Base-by-base conservation (phyloP, 1,140 invertebrate genomes). In the Cepaea nemoralis region DNA sequence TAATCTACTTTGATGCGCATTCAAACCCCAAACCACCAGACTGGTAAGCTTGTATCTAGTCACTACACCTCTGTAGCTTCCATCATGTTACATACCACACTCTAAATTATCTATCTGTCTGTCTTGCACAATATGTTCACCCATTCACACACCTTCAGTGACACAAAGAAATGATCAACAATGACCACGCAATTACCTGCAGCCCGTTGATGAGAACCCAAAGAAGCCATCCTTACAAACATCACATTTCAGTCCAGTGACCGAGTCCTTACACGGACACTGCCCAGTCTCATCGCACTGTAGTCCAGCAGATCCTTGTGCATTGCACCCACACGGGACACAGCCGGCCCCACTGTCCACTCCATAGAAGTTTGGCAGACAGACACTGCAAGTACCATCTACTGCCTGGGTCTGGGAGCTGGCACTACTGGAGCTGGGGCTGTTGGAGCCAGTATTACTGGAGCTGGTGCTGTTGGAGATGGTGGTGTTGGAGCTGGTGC, bases 261-360 rank as follows among this genome's bases (percentile, higher is more conserved):
- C 99, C 0, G 97, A 97, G 86, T 94, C 94, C 87, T 96, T 96
- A 88, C 98, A 99, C 10, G 97, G 91, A 90, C 98, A 99, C 82
- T 93, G 91, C 0, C 98, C 98, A 19, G 92, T 94, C 97, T 98
- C 0, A 97, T 73, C 45, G 39, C 78, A 80, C 69, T 80, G 78
- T 19, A 50, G 69, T 6, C n/a, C 24, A 2, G 16, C 0, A 31
- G 67, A 71, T 0, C 78, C 78, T 22, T 80, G 67, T 12, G 10
- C 6, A 33, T 73, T 73, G 70, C 78, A 80, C 8, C 1, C 19
- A 45, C 78, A 80, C n/a, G 35, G 19, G 2, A 27, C 8, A 45
- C 78, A 80, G 31, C 78, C 78, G 0, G 22, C 19, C 6, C 78
- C 78, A 55, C 67, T 80, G 42, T 31, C 24, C 2, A 80, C 55